Conservation (phyloP, 2,113 vertebrate genomes). For the Hystrix cristata region DNA sequence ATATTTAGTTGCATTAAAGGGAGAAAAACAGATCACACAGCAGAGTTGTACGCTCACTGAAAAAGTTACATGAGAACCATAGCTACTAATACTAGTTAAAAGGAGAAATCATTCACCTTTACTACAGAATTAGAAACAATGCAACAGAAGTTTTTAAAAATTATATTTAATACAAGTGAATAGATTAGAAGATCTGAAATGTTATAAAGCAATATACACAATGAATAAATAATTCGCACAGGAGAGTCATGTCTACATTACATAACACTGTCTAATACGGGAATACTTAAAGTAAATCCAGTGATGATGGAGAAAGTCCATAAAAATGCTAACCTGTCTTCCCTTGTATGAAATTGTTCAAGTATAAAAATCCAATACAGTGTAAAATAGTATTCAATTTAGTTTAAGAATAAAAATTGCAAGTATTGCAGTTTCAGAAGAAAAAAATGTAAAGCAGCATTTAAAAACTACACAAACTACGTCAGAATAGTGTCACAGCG, state of each 20-base stretch:
- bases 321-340: conserved; percentile 97
- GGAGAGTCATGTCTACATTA: conserved; percentile 95
- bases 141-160: conserved; percentile 91
- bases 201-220: conserved; percentile 92
- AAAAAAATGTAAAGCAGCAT: conserved; percentile 95
- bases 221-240: conserved; percentile 95
- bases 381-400: conserved; percentile 99
- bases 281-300: conserved; percentile 97
- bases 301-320: conserved; percentile 96
- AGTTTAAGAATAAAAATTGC: conserved; percentile 96
- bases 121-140: conserved; percentile 80
- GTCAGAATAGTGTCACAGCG: conserved; percentile 84
- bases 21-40: not conserved
- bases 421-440: conserved; percentile 95
- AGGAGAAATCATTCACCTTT: conserved; percentile 30
- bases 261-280: conserved; percentile 93
- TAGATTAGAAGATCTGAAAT: conserved; percentile 96
- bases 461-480: conserved; percentile 91
- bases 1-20: not conserved
- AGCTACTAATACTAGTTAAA: conserved; percentile 23
- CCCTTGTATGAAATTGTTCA: conserved; percentile 99
- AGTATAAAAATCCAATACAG: conserved; percentile 99
- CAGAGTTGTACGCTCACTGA: not conserved
- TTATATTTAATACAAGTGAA: conserved; percentile 96
- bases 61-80: conserved; percentile 12